These are phyloP conservation scores for Drosophila orena DNA, from an alignment of 1,140 invertebrate genomes.

Conservation along the genomic window DNA sequence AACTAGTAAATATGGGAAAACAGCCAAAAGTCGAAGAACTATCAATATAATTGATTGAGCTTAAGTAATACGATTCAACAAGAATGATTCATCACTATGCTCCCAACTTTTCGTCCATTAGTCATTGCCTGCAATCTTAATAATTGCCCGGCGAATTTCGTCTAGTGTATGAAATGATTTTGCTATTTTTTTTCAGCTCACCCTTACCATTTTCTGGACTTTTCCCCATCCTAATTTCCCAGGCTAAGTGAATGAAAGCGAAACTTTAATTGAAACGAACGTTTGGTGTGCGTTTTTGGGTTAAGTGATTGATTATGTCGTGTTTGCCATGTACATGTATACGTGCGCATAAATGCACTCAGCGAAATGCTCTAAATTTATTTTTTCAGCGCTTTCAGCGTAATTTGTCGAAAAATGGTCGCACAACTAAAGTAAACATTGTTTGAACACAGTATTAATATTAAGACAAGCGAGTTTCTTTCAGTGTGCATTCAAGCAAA, in stretches of 20 bases:
- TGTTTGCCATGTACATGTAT: constrained; percentile 58
- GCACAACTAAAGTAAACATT: too few species aligned
- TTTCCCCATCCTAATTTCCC: background rate
- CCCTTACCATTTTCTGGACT: too few species aligned
- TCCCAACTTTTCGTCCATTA: background rate
- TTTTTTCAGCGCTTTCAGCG: too few species aligned
- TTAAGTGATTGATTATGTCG: constrained; percentile 80
- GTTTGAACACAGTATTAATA: too few species aligned
- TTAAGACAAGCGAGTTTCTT: too few species aligned
- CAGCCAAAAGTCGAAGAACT: background rate
- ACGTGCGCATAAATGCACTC: constrained; percentile 25
- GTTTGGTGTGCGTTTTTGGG: constrained; percentile 67
- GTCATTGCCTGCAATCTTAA: background rate
- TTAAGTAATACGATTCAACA: background rate
- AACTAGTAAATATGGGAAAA: background rate
- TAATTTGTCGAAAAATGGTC: too few species aligned
- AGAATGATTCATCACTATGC: constrained; percentile 13
- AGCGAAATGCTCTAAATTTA: background rate
- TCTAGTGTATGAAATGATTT: constrained; percentile 31
- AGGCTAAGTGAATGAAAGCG: constrained; percentile 75
- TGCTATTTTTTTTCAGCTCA: constrained; percentile 9
- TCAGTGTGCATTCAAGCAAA: constrained; percentile 5
- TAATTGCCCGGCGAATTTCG: constrained; percentile 6
- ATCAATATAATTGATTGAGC: background rate
- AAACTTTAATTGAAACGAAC: constrained; percentile 81